phyloP scores from a whole-genome alignment of 2,888 invertebrate genomes.

The Bimastos eiseni region DNA sequence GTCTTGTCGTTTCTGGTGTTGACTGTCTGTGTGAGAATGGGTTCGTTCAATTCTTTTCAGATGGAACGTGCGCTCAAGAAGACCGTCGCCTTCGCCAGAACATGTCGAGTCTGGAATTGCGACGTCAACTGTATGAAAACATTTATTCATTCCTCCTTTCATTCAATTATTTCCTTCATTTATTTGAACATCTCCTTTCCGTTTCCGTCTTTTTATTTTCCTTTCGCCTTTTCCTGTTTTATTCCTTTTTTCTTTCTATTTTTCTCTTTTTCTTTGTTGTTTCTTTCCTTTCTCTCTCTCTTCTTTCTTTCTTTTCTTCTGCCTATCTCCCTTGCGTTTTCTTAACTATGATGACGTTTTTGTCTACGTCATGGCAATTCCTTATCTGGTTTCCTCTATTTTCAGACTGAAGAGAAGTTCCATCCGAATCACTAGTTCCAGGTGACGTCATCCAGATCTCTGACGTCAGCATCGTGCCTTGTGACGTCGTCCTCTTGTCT shows the following conservation, averaged over 20 bases:
- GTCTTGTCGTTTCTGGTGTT: neutral
- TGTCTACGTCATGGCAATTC: neutral
- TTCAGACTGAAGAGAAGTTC: conserved; percentile 5
- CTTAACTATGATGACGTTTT: neutral
- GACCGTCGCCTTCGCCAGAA: conserved; percentile 78
- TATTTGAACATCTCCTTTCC: too few species aligned
- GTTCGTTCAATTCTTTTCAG: conserved; percentile 62
- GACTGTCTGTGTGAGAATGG: neutral
- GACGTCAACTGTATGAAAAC: neutral
- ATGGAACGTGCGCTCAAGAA: conserved; percentile 86
- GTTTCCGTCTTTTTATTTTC: too few species aligned
- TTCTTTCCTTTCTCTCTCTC: too few species aligned
- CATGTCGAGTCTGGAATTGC: neutral
- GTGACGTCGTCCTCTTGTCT: conserved; percentile 82
- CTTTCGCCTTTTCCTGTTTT: too few species aligned
- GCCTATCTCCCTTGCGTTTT: neutral
- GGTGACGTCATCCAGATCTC: conserved; percentile 88
- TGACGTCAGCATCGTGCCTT: conserved; percentile 82
- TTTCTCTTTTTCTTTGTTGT: too few species aligned
- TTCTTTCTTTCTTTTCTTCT: neutral
- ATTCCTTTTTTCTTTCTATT: too few species aligned
- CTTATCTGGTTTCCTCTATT: neutral
- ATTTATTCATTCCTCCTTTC: too few species aligned
- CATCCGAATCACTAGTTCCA: conserved; percentile 70
- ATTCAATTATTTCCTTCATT: neutral